Evolutionary conservation across 2,113 vertebrate genomes (phyloP).

Genomic region (Procavia capensis): DNA sequence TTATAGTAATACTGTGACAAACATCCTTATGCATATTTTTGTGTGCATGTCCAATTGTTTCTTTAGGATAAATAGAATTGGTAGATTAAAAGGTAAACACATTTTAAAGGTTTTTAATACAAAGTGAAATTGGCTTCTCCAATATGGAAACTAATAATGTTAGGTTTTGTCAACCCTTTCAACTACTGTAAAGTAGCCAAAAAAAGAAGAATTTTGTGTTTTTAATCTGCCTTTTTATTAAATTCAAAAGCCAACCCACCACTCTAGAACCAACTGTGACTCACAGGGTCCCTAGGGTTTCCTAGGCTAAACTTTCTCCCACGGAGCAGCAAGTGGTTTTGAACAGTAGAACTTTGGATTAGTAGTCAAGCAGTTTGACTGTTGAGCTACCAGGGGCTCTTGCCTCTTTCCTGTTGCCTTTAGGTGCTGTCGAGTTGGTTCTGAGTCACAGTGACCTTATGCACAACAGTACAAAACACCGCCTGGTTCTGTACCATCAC

Average conservation of each 20-base stretch:
- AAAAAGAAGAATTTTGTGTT: background rate
- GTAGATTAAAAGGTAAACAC: conserved; percentile 15
- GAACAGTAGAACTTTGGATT: no score
- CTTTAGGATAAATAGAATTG: conserved; percentile 20
- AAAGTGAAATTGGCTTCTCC: background rate
- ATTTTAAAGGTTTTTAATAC: conserved; percentile 36
- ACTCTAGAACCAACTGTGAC: background rate
- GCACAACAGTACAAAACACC: no score
- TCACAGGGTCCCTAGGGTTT: background rate
- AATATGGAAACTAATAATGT: conserved; percentile 35
- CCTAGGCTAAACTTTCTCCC: no score
- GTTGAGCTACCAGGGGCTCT: no score
- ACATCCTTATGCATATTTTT: conserved; percentile 14
- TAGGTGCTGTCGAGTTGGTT: no score
- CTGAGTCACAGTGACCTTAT: no score
- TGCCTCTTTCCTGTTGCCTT: no score
- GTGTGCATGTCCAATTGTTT: conserved; percentile 37
- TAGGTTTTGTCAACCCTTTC: conserved; percentile 42
- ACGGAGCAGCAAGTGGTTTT: no score
- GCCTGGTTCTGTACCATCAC: no score
- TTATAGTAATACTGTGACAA: conserved; percentile 18
- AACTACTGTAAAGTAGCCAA: background rate
- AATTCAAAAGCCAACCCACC: background rate
- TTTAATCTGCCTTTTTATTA: background rate
- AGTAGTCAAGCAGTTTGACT: no score